Conservation (phyloP, 2,888 invertebrate species). For the Argyresthia albistria region DNA sequence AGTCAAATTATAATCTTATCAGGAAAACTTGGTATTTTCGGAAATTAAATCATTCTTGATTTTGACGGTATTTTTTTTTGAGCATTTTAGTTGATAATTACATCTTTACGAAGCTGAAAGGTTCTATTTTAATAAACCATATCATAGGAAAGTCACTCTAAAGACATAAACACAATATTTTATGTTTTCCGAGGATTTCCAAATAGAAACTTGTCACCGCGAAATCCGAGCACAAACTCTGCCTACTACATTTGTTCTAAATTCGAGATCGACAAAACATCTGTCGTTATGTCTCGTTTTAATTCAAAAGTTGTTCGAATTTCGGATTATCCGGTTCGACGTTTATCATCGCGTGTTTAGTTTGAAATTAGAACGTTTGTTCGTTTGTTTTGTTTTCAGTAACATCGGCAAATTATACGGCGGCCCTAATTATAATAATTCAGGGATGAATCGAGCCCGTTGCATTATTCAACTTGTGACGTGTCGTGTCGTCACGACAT, state of each 20-base stretch:
- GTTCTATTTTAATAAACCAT: no score
- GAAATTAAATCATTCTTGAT: no score
- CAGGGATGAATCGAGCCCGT: not conserved
- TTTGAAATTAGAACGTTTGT: not conserved
- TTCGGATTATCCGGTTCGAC: conserved; percentile 1
- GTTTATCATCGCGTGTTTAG: not conserved
- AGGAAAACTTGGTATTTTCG: not conserved
- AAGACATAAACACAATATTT: no score
- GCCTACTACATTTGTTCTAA: not conserved
- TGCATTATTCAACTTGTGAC: no score
- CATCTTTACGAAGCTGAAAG: no score
- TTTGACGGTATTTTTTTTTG: no score
- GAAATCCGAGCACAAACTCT: not conserved
- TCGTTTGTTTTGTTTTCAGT: not conserved
- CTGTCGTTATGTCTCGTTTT: conserved; percentile 2
- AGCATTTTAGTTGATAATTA: no score
- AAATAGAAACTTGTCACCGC: not conserved
- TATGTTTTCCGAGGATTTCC: no score
- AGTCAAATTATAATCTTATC: no score
- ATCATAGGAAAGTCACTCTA: no score
- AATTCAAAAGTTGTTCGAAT: conserved; percentile 1
- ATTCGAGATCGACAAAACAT: not conserved
- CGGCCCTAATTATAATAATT: not conserved
- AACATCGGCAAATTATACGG: not conserved
- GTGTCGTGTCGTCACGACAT: no score